phyloP scores from a whole-genome alignment of 1,140 invertebrate species.

The Limonius californicus region DNA sequence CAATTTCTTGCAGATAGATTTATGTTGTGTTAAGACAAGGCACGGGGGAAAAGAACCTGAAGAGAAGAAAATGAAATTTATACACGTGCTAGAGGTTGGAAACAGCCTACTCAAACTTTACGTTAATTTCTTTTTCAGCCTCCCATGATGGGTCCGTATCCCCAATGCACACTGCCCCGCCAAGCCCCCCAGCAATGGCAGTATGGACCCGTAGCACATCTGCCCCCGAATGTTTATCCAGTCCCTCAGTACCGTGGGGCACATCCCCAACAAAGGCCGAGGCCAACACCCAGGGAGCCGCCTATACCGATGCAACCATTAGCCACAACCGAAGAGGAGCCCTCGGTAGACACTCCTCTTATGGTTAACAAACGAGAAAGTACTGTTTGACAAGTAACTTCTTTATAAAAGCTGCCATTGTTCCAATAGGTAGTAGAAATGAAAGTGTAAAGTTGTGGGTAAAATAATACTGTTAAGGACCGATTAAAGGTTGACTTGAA shows the following conservation, averaged over 20 bases:
- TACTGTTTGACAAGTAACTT: constrained; percentile 52
- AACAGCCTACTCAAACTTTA: too few species aligned
- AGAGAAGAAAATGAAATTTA: too few species aligned
- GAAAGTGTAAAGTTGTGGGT: too few species aligned
- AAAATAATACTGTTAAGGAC: too few species aligned
- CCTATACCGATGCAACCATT: constrained; percentile 50
- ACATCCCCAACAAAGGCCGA: constrained; percentile 34
- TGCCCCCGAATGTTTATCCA: constrained; percentile 43
- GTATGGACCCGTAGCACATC: constrained; percentile 42
- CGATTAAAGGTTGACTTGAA: too few species aligned
- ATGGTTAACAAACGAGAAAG: constrained; percentile 55
- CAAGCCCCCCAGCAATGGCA: constrained; percentile 46
- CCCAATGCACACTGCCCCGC: constrained; percentile 50
- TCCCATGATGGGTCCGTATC: constrained; percentile 44
- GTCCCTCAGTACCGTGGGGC: constrained; percentile 35
- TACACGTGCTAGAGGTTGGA: too few species aligned
- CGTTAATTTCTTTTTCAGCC: constrained; percentile 18
- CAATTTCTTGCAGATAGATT: too few species aligned
- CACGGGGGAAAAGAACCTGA: too few species aligned
- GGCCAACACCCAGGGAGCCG: constrained; percentile 38
- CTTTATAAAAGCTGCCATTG: constrained; percentile 32
- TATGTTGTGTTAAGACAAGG: too few species aligned
- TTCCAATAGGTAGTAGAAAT: not conserved
- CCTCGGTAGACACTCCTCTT: constrained; percentile 52
- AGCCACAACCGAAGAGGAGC: constrained; percentile 47